These are phyloP conservation scores for Perdix hodgsoniae DNA, from an alignment of 2,797 vertebrate species.

Conservation along the genomic window DNA sequence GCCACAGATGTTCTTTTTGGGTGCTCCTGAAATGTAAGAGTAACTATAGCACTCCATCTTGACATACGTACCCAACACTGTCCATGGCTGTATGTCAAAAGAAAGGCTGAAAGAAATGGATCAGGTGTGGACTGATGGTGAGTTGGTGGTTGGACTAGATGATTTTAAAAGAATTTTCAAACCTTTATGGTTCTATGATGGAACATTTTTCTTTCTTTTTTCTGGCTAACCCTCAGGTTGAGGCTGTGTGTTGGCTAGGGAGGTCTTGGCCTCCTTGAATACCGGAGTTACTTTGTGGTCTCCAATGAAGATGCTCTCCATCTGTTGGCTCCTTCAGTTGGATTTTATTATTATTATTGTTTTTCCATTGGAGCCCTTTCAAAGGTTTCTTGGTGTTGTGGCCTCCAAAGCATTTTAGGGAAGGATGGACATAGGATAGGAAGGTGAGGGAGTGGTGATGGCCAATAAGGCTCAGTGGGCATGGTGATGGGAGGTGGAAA, in stretches of 20 bases:
- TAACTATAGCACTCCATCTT: accelerated
- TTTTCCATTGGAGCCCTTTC: background rate
- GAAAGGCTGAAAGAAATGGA: background rate
- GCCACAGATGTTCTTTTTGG: background rate
- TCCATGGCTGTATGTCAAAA: accelerated
- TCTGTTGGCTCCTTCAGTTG: background rate
- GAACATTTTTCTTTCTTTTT: background rate
- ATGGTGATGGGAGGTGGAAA: too few relatives aligned
- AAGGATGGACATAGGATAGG: background rate
- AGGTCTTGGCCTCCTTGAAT: background rate
- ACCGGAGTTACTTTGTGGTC: background rate
- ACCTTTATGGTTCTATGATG: too few relatives aligned
- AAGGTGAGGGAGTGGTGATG: accelerated
- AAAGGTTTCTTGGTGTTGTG: accelerated
- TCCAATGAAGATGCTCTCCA: background rate
- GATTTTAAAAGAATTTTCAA: too few relatives aligned
- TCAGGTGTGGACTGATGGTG: background rate
- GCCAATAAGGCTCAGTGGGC: background rate
- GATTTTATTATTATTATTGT: background rate
- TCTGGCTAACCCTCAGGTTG: background rate
- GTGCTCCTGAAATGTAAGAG: background rate
- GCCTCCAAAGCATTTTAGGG: background rate
- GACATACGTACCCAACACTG: accelerated
- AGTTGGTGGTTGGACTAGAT: too few relatives aligned
- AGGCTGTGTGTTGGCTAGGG: accelerated